These are phyloP conservation scores for Temnopleurus reevesii DNA, from an alignment of 53 echinoderm and acorn worm genomes.

Conservation along the genomic window DNA sequence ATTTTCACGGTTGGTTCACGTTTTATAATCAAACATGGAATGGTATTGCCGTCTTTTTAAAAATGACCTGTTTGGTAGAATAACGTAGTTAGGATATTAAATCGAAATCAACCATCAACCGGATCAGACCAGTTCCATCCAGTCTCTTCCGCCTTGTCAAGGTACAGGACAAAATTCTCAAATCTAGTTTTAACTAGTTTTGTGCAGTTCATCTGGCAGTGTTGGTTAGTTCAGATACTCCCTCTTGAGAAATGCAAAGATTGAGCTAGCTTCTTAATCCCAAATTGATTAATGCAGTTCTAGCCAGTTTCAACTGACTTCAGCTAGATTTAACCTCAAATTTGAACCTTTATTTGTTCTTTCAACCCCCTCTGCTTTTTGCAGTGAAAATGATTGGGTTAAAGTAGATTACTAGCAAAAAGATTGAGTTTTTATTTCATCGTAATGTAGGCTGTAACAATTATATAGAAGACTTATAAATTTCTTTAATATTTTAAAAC, in stretches of 20 bases:
- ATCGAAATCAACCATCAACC: constrained; percentile 20
- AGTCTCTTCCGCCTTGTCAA: constrained; percentile 8
- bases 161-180: background rate
- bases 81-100: background rate
- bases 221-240: background rate
- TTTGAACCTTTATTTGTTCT: no score
- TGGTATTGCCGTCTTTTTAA: constrained; percentile 7
- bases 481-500: background rate
- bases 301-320: background rate
- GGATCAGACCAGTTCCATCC: constrained; percentile 26
- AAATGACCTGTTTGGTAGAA: background rate
- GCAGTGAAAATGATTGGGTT: background rate
- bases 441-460: background rate
- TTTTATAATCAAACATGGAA: background rate
- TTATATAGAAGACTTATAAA: background rate
- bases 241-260: background rate
- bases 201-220: constrained; percentile 29
- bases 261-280: background rate
- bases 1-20: background rate
- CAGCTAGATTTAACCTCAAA: background rate
- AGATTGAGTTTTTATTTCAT: background rate
- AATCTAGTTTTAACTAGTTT: constrained; percentile 24
- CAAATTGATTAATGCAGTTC: background rate
- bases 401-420: background rate
- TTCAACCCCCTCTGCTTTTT: background rate